Conservation (phyloP, 2,113 vertebrate genomes). For the Nannospalax galili region DNA sequence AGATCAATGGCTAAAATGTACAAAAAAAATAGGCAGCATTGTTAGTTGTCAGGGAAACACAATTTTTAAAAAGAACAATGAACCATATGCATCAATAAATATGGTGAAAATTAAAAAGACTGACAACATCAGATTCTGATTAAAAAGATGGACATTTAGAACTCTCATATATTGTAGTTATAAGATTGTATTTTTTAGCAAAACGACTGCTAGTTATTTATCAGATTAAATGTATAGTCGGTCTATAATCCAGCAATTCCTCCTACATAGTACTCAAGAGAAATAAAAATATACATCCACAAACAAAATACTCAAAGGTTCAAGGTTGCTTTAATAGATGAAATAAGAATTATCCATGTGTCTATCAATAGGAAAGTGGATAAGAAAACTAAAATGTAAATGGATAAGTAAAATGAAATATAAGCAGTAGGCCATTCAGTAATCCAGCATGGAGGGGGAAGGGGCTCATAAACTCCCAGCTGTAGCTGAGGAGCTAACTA, state of each 20-base stretch:
- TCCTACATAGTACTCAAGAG: background rate
- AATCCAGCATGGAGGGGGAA: background rate
- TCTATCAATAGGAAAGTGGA: background rate
- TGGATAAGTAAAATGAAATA: background rate
- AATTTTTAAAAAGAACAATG: constrained; percentile 17
- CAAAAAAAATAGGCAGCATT: background rate
- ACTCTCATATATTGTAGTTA: background rate
- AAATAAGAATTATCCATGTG: constrained; percentile 11
- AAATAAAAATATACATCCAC: constrained; percentile 14
- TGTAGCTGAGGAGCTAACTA: background rate
- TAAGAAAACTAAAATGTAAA: background rate
- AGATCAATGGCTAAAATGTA: background rate
- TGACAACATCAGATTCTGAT: background rate
- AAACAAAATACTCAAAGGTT: background rate
- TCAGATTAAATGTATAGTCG: background rate
- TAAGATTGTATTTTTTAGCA: background rate
- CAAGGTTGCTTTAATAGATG: background rate
- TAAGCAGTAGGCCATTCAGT: no score
- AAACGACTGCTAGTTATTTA: constrained; percentile 9
- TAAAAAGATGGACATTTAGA: background rate
- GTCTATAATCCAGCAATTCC: background rate
- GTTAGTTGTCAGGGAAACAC: constrained; percentile 26
- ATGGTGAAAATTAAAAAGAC: constrained; percentile 22
- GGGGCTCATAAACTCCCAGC: background rate
- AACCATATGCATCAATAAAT: background rate